Percentiles rank a stretch among this genome's conserved stretches.
Conservation (phyloP, 1,140 invertebrate genomes). For the Diabrotica virgifera region DNA sequence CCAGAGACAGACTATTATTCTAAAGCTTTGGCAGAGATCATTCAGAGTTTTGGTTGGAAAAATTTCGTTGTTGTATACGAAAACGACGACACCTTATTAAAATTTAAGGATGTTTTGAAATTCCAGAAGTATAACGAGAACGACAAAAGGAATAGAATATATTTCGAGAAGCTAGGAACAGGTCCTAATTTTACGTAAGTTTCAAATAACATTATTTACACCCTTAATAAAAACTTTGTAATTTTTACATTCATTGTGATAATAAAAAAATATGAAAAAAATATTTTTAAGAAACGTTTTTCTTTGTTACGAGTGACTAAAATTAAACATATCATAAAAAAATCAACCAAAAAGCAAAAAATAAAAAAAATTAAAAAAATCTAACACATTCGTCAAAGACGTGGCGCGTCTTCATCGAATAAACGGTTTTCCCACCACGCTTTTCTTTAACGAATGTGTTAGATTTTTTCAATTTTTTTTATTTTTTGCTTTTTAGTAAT, state of each 20-base stretch:
- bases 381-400: no score
- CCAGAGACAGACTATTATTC: slow-evolving; percentile 69
- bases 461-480: no score
- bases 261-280: no score
- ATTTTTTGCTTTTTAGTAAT: no score
- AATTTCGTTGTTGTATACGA: slow-evolving; percentile 79
- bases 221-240: not conserved
- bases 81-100: slow-evolving; percentile 69
- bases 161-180: slow-evolving; percentile 56
- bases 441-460: no score
- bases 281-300: no score
- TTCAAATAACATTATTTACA: not conserved
- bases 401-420: no score
- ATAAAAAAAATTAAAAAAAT: no score
- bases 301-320: no score
- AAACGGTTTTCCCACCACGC: no score
- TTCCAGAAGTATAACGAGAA: slow-evolving; percentile 57
- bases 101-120: slow-evolving; percentile 80
- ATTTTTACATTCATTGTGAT: not conserved
- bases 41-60: slow-evolving; percentile 74
- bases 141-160: slow-evolving; percentile 33
- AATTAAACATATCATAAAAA: no score
- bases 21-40: slow-evolving; percentile 66
- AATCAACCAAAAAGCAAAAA: no score
- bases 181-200: slow-evolving; percentile 58